Base-by-base conservation (phyloP, 1,140 invertebrate species). In the Thaumetopoea pityocampa region DNA sequence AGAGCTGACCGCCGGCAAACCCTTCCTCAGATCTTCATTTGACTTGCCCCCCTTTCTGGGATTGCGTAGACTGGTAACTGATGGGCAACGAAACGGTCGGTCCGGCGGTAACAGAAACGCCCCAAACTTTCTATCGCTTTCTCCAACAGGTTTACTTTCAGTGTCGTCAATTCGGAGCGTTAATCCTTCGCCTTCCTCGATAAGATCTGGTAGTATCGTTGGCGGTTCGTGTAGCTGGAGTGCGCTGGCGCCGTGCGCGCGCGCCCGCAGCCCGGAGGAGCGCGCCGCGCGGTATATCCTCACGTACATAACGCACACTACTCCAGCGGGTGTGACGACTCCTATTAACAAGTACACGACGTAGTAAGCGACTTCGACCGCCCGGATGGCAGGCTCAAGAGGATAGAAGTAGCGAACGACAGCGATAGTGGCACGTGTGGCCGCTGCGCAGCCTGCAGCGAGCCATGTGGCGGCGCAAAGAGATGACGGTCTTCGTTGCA, bases 391-490 rank as follows among this genome's bases (percentile, higher is more conserved):
- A 22, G 67, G 43, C 26, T 68, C 57, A 26, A 51, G 28, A 10
- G 73, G 69, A 40, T 61, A 70, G 44, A 51, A 63, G 32, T 65
- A 47, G 33, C 55, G 57, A 6, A 67, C 45, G 8, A 71, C 58
- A 3, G 71, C 65, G 27, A 84, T 60, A 23, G 70, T 56, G 1
- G 69, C 67, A 4, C 73, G 61, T 0, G 89, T 52, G 0, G 87
- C 88, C 17, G 92, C 67, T 1, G 64, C 90, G 0, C 85, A 36
- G 1, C 86, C 74, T 0, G 92, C 89, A 1, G 90, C 70, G 4
- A 89, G 50, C 94, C 94, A 92, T 5, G 89, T 87, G 6, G 87
- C 76, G 4, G 88, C 82, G 34, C 96, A 92, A 5, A 95, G 84
- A 0, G 91, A 70, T 1, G 87, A 89, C 0, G 92, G 92, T 24